Evolutionary conservation across 2,797 vertebrate species (phyloP), one percentile per base, ranked within the genome.

Genomic region (Danio choprae): DNA sequence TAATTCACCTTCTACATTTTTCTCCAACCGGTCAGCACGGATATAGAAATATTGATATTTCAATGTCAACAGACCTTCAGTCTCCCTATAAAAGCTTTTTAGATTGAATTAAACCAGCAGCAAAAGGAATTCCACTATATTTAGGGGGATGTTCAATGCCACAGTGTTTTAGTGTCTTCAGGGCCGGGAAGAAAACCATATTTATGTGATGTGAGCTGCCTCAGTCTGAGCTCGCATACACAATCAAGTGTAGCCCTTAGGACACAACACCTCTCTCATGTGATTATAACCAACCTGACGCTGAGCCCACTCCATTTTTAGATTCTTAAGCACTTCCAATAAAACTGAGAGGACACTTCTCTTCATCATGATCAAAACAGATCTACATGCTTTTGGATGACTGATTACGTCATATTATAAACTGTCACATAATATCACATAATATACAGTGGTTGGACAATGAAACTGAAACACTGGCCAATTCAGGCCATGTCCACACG

Each of bases 271-370:
- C 41, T 70, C 56, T 59, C 63, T 59, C 62, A 51, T 67, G 29
- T 44, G 10, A 48, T 56, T 41, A 56, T 22, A 60, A 15, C 62
- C 36, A 81, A 81, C 13, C 12, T 75, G 46, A 68, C 4, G 9
- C 71, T 9, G 41, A 60, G 43, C n/a, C 53, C 36, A 75, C 36
- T 81, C 44, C 60, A 62, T 53, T 75, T 74, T 74, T 64, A 74
- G 16, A 44, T 38, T 40, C 29, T 72, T 51, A 56, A n/a, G 36
- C 69, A 59, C 38, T 58, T 10, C 16, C 40, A 59, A 36, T 74
- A 60, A 78, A 59, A n/a, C 51, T 12, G 29, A 73, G 29, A 74
- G 41, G 2, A 38, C n/a, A 4, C 4, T 53, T 62, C 18, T 58
- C 43, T 74, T 60, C 29, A 48, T 50, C 62, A 60, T 60, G 9